A percentile compares a stretch with the other conserved stretches of the same genome.
phyloP scores from a whole-genome alignment of 2,113 vertebrate genomes.

The Vulpes lagopus region DNA sequence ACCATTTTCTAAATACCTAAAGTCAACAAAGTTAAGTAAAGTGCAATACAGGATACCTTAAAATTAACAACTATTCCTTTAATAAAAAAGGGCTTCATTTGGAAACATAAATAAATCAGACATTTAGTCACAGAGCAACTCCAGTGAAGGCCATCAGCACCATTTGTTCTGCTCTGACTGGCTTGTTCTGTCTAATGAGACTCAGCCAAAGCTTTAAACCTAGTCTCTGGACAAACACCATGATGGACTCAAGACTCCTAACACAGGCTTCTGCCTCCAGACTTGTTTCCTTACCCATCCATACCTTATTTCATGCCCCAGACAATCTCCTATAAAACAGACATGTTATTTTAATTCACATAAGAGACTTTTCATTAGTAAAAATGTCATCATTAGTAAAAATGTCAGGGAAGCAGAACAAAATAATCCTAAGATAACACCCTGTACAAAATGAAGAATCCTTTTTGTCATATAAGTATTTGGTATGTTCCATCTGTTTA shows the following conservation, averaged over 20 bases:
- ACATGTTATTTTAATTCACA: neutral
- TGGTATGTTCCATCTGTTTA: neutral
- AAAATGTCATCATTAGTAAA: conserved; percentile 16
- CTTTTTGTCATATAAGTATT: neutral
- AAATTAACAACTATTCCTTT: conserved; percentile 64
- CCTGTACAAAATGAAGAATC: neutral
- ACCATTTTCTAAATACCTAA: conserved; percentile 8
- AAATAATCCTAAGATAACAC: neutral
- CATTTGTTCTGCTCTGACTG: neutral
- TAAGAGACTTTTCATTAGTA: neutral
- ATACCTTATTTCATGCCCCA: neutral
- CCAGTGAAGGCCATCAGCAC: neutral
- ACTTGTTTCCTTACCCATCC: neutral
- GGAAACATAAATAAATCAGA: conserved; percentile 47
- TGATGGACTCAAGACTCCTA: neutral
- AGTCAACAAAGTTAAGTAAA: conserved; percentile 54
- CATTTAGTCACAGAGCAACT: conserved; percentile 28
- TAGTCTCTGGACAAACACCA: neutral
- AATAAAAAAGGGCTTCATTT: conserved; percentile 29
- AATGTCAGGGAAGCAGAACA: neutral
- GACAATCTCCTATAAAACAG: neutral
- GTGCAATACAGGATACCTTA: neutral
- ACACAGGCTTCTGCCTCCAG: neutral
- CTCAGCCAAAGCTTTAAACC: neutral
- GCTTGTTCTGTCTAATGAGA: neutral